Evolutionary conservation across 2,113 vertebrate species (phyloP).

Genomic region (Reinhardtius hippoglossoides): DNA sequence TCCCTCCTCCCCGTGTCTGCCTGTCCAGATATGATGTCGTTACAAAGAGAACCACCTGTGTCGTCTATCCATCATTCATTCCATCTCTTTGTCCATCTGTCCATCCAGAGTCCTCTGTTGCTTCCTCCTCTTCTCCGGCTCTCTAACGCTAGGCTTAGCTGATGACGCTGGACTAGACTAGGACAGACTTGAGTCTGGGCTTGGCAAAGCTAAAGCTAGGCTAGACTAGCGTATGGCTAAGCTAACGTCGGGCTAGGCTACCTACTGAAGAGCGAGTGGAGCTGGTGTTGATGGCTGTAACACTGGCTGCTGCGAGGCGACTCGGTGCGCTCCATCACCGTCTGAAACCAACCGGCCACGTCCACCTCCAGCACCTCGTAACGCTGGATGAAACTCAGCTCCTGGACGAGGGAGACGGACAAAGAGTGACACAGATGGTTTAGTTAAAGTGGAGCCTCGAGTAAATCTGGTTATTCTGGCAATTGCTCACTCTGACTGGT

Average conservation of each 20-base stretch:
- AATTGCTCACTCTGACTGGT: background rate
- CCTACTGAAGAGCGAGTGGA: slow-evolving; percentile 96
- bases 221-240: slow-evolving; percentile 64
- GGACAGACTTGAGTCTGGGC: slow-evolving; percentile 58
- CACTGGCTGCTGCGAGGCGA: slow-evolving; percentile 91
- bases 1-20: slow-evolving; percentile 54
- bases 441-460: background rate
- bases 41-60: slow-evolving; percentile 18
- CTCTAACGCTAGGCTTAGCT: slow-evolving; percentile 59
- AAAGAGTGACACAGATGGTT: background rate
- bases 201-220: slow-evolving; percentile 64
- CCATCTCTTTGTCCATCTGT: slow-evolving; percentile 41
- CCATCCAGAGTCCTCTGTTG: slow-evolving; percentile 24
- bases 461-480: background rate
- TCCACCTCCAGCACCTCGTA: slow-evolving; percentile 94
- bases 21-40: slow-evolving; percentile 67
- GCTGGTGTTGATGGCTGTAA: slow-evolving; percentile 93
- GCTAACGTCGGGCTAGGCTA: slow-evolving; percentile 69
- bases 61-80: slow-evolving; percentile 47
- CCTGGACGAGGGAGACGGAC: slow-evolving; percentile 72
- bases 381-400: slow-evolving; percentile 93
- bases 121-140: slow-evolving; percentile 34
- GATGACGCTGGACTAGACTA: slow-evolving; percentile 62
- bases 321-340: slow-evolving; percentile 95
- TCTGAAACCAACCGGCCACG: slow-evolving; percentile 96